Base-by-base conservation (phyloP, 92 coral and sea anemone species). In the Porites cylindrica region DNA sequence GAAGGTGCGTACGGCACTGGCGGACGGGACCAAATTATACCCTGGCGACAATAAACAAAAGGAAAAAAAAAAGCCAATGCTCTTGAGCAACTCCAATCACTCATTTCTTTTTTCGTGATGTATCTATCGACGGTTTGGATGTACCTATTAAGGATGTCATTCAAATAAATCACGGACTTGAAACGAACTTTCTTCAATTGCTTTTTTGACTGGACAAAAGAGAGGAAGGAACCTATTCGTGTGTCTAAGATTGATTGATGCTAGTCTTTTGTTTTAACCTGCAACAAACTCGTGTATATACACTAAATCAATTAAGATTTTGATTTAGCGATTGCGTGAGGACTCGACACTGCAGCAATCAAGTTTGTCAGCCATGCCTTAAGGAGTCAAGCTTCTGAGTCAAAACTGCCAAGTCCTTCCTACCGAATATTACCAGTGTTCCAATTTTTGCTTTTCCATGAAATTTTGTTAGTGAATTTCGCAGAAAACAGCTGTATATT, bases 251-350 rank as follows among this genome's bases (percentile, higher is more conserved):
- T 26, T 64, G 76, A 81, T 26, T 5, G n/a, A 18, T 58, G 65
- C 77, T 4, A 18, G 26, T 20, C 56, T 56, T 69, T 81, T 54
- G 38, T 68, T 4, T 81, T 67, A 14, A 62, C 32, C 56, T 32
- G 51, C 1, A 70, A 59, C 77, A 56, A 70, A 43, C 43, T 38
- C 51, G 20, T 32, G 38, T 13, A 11, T 10, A 56, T 47, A 81
- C 52, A 58, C 70, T 60, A 81, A 81, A 56, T 52, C 56, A 59
- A 79, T 26, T 67, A 32, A 51, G 29, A 67, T 69, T 56, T 24
- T 10, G 47, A 60, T 70, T 43, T 16, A 70, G 43, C 71, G 70
- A 82, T 70, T 69, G 77, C 85, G 67, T 70, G 85, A 70, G 77
- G 18, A 67, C 14, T 16, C 14, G 38, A 21, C 18, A 20, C 32